These are phyloP conservation scores for Periophthalmus modestus DNA, from an alignment of 2,113 vertebrate genomes.

Conservation along the genomic window DNA sequence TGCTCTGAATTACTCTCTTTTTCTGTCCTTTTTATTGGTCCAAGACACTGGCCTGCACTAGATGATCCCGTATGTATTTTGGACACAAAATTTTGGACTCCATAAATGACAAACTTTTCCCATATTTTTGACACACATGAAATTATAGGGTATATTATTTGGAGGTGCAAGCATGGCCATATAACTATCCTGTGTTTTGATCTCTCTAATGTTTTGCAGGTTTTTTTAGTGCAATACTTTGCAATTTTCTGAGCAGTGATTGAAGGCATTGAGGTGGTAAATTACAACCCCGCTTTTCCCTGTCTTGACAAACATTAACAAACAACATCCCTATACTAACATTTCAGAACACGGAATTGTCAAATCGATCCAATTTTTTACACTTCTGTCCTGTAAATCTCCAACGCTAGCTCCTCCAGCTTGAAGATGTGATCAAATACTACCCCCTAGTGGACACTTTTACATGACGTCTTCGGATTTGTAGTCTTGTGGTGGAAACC, in stretches of 20 bases:
- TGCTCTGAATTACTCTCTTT: slow-evolving; percentile 60
- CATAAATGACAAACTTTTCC: slow-evolving; percentile 22
- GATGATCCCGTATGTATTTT: slow-evolving; percentile 26
- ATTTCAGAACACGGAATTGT: slow-evolving; percentile 51
- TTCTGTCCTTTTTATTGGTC: slow-evolving; percentile 56
- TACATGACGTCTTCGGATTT: not conserved
- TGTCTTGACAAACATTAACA: slow-evolving; percentile 55
- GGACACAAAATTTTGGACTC: slow-evolving; percentile 35
- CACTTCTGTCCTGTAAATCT: slow-evolving; percentile 52
- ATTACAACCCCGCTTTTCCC: slow-evolving; percentile 41
- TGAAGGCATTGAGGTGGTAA: slow-evolving; percentile 51
- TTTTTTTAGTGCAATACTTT: slow-evolving; percentile 29
- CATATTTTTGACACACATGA: slow-evolving; percentile 13
- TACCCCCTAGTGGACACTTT: slow-evolving; percentile 72
- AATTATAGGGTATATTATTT: slow-evolving; percentile 19
- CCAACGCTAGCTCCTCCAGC: slow-evolving; percentile 24
- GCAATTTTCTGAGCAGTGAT: slow-evolving; percentile 39
- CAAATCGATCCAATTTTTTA: slow-evolving; percentile 49
- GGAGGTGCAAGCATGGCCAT: slow-evolving; percentile 19
- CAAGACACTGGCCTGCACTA: slow-evolving; percentile 30
- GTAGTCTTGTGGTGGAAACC: slow-evolving; percentile 8
- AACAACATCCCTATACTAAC: slow-evolving; percentile 50
- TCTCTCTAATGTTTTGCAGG: slow-evolving; percentile 34
- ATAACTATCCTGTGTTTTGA: slow-evolving; percentile 35
- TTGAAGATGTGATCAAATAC: slow-evolving; percentile 61